phyloP scores from a whole-genome alignment of 2,113 vertebrate genomes.

The Cisticola juncidis region DNA sequence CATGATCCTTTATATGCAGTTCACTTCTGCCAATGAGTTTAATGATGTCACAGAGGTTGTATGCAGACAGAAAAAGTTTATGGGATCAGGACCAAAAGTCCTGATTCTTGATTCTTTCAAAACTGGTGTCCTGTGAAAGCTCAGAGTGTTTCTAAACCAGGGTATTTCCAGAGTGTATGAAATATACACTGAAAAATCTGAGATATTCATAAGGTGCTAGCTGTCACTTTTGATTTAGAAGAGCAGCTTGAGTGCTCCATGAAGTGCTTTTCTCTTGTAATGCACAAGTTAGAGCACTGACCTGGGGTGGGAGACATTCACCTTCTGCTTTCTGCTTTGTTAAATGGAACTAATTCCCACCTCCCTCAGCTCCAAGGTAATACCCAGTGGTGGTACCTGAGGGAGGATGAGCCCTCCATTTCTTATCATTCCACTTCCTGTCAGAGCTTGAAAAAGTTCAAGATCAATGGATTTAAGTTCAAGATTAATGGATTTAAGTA shows the following conservation, averaged over 20 bases:
- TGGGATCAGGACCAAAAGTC: neutral
- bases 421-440: neutral
- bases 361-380: neutral
- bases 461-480: neutral
- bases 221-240: conserved; percentile 40
- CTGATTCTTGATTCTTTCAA: neutral
- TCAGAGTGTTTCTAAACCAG: neutral
- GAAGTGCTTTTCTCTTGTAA: neutral
- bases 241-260: neutral
- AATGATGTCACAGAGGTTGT: neutral
- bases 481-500: neutral
- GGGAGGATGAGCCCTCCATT: neutral
- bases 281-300: neutral
- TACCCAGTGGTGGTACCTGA: neutral
- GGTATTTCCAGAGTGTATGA: neutral
- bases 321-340: neutral
- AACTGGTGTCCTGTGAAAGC: neutral
- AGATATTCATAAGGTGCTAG: neutral
- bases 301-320: neutral
- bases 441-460: neutral
- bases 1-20: neutral
- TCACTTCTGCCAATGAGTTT: neutral
- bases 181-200: neutral
- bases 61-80: neutral
- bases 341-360: neutral